Base-by-base conservation (phyloP, 2,797 vertebrate genomes). In the Anolis apletophallus region DNA sequence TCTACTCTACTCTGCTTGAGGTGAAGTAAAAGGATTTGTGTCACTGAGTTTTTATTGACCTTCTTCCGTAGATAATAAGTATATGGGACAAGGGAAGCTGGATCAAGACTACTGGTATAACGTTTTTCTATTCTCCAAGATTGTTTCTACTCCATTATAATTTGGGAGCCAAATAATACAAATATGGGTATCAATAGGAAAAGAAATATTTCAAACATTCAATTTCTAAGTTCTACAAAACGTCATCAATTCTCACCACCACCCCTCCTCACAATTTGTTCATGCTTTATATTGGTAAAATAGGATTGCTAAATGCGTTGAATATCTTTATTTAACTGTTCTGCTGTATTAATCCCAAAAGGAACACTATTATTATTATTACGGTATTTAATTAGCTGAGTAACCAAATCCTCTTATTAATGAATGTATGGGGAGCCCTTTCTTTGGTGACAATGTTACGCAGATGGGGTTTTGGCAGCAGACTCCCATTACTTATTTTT, bases 391-490 rank as follows among this genome's bases (percentile, higher is more conserved):
- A 95, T 95, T 95, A 94, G 93, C 94, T 93, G 93, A 93, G 93
- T 95, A 95, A 94, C 94, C 91, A 96, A 96, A 96, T 96, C 93
- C 87, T 94, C 94, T 92, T 92, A 92, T 88, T 93, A 94, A 79
- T 50, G 9, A 94, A 94, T 90, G 93, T 90, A 92, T 73, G 40
- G 90, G 91, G 90, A 91, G 92, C 90, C 92, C 88, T 92, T 94
- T 94, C 86, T 95, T 93, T 91, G 88, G 86, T 91, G 91, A 94
- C 92, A 86, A 89, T 90, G 91, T 93, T 95, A 94, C 87, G 85
- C 94, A 93, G 91, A 89, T 94, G 92, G 95, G 87, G 93, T 95
- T 95, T 95, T 91, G 90, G 88, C 91, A 91, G 93, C 93, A 94
- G 90, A 92, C 92, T 91, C 90, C 91, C 89, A 93, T 94, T 95